These are phyloP conservation scores for Panthera uncia DNA, from an alignment of 2,113 vertebrate species.

Conservation along the genomic window DNA sequence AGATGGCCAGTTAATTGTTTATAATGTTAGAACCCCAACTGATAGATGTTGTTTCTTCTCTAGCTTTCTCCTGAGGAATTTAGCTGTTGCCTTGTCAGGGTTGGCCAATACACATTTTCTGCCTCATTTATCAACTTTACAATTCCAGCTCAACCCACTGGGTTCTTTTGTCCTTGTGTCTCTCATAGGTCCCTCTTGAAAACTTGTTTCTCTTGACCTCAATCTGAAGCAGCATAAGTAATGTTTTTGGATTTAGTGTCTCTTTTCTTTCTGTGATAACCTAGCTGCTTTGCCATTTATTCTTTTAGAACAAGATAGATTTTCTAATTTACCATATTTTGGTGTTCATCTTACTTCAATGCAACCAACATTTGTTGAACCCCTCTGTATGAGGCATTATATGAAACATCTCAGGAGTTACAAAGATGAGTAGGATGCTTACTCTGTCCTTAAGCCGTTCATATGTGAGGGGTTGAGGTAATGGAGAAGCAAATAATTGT, in stretches of 20 bases:
- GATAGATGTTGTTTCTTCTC: background rate
- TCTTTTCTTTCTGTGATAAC: background rate
- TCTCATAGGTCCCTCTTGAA: background rate
- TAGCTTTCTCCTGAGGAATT: background rate
- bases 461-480: background rate
- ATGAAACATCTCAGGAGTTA: background rate
- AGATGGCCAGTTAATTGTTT: background rate
- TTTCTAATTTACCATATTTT: background rate
- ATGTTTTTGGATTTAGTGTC: background rate
- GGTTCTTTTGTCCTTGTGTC: background rate
- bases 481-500: background rate
- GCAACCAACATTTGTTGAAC: background rate
- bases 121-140: background rate
- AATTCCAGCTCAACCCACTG: background rate
- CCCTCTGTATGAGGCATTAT: background rate
- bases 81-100: background rate
- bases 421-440: background rate
- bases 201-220: background rate
- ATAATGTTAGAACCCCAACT: background rate
- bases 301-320: background rate
- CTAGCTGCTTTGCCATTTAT: background rate
- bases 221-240: background rate
- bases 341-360: background rate
- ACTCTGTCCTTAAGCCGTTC: background rate
- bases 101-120: constrained; percentile 13